Conservation (phyloP, 1,140 invertebrate species). For the Lepidurus arcticus region DNA sequence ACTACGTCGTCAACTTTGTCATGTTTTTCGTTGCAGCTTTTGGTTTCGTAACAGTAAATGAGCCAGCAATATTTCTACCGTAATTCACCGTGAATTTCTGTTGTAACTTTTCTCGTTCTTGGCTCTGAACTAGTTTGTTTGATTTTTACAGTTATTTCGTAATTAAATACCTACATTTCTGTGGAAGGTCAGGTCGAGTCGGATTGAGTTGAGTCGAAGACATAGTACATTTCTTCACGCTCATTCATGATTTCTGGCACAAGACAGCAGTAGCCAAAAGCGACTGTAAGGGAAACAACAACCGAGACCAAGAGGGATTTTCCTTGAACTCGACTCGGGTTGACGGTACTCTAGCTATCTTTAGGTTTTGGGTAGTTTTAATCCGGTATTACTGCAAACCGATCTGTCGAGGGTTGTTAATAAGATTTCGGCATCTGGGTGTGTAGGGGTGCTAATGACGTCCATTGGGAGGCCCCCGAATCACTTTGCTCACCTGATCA, state of each 20-base stretch:
- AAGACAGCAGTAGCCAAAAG: too few relatives aligned
- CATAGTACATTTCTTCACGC: too few relatives aligned
- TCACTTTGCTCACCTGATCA: not conserved
- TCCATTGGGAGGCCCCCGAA: not conserved
- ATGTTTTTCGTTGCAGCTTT: not conserved
- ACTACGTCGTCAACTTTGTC: not conserved
- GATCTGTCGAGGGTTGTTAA: not conserved
- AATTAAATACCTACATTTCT: too few relatives aligned
- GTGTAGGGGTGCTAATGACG: not conserved
- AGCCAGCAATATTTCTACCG: not conserved
- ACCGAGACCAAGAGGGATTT: too few relatives aligned
- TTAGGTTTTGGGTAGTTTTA: not conserved
- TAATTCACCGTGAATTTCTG: not conserved
- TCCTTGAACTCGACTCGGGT: too few relatives aligned
- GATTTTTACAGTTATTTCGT: too few relatives aligned
- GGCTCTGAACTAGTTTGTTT: too few relatives aligned
- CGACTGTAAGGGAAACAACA: too few relatives aligned
- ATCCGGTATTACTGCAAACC: not conserved
- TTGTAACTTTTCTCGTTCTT: too few relatives aligned
- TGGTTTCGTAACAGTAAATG: not conserved
- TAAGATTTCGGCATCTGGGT: not conserved
- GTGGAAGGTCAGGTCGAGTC: too few relatives aligned
- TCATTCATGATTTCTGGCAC: too few relatives aligned
- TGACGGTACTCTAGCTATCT: not conserved
- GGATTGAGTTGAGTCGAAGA: too few relatives aligned